A percentile compares a stretch with the other conserved stretches of the same genome.
Conservation (phyloP, 1,140 invertebrate species). For the Musca vetustissima region DNA sequence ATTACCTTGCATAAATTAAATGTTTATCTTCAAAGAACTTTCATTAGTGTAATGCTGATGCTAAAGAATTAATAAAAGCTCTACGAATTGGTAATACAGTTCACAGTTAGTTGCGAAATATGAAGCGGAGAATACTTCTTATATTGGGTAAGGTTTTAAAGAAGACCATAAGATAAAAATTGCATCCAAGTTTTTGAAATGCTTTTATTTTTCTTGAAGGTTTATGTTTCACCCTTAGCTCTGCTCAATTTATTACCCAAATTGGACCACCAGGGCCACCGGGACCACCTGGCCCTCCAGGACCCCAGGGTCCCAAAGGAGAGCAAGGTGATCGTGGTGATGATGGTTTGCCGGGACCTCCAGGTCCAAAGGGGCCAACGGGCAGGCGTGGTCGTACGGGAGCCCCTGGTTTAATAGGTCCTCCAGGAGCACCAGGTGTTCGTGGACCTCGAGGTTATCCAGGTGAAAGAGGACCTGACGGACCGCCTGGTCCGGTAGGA, state of each 20-base stretch:
- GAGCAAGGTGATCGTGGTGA: neutral
- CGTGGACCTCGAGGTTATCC: conserved; percentile 24
- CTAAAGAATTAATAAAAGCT: too few species aligned
- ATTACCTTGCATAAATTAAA: too few species aligned
- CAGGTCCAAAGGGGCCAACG: conserved; percentile 18
- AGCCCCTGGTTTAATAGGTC: conserved; percentile 25
- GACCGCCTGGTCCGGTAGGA: conserved; percentile 2
- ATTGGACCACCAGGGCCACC: conserved; percentile 29
- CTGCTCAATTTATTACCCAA: neutral
- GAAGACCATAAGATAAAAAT: too few species aligned
- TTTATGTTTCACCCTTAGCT: neutral
- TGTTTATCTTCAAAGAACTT: too few species aligned
- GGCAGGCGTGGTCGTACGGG: conserved; percentile 22
- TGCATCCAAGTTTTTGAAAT: too few species aligned
- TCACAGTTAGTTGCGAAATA: too few species aligned
- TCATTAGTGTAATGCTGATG: too few species aligned
- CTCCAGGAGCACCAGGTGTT: conserved; percentile 28
- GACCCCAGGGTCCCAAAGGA: conserved; percentile 13
- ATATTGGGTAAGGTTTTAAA: too few species aligned
- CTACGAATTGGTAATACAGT: too few species aligned
- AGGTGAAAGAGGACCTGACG: conserved; percentile 27
- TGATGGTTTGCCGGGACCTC: neutral
- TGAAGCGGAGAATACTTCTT: too few species aligned
- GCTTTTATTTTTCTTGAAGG: too few species aligned
- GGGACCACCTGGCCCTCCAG: conserved; percentile 25